phyloP scores from a whole-genome alignment of 2,797 vertebrate genomes.

The Megalops cyprinoides region DNA sequence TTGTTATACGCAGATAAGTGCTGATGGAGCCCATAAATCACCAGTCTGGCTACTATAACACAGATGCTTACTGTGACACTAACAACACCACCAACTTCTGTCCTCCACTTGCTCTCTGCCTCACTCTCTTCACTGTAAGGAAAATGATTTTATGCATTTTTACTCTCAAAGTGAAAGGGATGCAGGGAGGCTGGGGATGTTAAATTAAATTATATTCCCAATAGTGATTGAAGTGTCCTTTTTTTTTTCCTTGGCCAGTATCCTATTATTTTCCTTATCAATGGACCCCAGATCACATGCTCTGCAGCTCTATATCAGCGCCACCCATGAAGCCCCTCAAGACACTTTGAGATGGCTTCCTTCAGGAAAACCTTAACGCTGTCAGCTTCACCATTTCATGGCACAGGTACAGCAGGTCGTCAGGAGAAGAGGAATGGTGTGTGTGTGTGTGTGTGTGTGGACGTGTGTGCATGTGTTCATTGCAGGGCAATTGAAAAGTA shows the following conservation, averaged over 20 bases:
- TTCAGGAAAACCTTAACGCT: constrained; percentile 8
- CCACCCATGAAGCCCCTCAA: constrained; percentile 40
- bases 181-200: background rate
- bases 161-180: background rate
- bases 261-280: constrained; percentile 59
- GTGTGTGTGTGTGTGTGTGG: background rate
- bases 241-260: constrained; percentile 53
- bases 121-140: background rate
- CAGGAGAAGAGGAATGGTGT: background rate
- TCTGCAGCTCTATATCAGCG: constrained; percentile 33
- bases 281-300: constrained; percentile 50
- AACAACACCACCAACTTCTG: background rate
- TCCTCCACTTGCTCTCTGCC: background rate
- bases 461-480: too few species aligned
- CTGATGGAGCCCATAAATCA: too few species aligned
- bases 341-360: constrained; percentile 34
- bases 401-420: background rate
- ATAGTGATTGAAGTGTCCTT: constrained; percentile 59
- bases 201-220: constrained; percentile 43
- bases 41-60: background rate
- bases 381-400: constrained; percentile 6
- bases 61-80: background rate
- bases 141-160: background rate
- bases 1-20: background rate
- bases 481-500: too few species aligned